Evolutionary conservation across 2,113 vertebrate species (phyloP), one percentile per base, ranked within the genome.

Genomic region (Labeo rohita): DNA sequence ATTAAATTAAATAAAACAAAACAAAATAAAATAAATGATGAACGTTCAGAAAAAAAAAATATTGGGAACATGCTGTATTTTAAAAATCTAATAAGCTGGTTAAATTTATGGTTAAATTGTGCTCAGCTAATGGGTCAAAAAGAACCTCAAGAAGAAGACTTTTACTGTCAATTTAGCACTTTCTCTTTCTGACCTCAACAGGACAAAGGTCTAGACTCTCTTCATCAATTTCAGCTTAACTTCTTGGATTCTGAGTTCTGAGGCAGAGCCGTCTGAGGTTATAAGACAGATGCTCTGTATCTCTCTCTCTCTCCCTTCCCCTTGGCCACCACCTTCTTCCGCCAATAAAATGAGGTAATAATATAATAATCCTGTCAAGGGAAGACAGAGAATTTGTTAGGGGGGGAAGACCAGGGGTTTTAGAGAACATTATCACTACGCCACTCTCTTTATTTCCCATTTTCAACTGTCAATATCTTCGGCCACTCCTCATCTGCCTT

Each of bases 281-380:
- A 66, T 47, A 70, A 70, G 28, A 70, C 65, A 52, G 43, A 82
- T 50, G 63, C 80, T 50, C 80, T 82, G 45, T 65, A 12, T 83
- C 39, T 0, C 52, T 45, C 49, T 73, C 65, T 54, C 15, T 50
- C 66, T 72, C 34, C 18, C 66, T 56, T 4, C 72, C 23, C 66
- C 13, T 54, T 0, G 3, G 34, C 28, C 50, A 54, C 80, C 28
- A 73, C 15, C 77, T 56, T 70, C 34, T 56, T 59, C 39, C 12
- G 6, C 28, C 81, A 72, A 39, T 72, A 83, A 72, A 70, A 54
- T 18, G 49, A 54, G 47, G 65, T 70, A 72, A 83, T 70, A 52
- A 83, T 70, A 70, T 54, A 72, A 83, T 82, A 82, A 82, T 68
- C 80, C 80, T 82, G 80, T 54, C 65, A n/a, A 10, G 49, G 80